Conservation (phyloP, 2,113 vertebrate genomes). For the Ptychochromis oligacanthus region DNA sequence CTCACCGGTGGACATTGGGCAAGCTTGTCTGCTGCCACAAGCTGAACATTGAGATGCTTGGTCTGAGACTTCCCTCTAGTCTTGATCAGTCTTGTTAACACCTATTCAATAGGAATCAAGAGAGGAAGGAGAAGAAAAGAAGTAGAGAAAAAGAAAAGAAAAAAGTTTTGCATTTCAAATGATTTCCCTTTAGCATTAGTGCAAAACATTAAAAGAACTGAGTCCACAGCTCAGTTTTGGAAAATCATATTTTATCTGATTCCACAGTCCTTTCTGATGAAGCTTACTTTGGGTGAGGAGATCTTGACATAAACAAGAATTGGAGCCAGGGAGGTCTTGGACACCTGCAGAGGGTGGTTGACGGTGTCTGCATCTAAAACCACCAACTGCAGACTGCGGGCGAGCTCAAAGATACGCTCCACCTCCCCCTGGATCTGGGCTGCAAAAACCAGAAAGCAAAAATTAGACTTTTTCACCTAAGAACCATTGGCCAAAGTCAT, state of each 20-base stretch:
- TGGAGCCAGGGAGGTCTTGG: conserved; percentile 95
- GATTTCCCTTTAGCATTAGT: neutral
- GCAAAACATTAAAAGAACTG: neutral
- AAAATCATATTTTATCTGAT: neutral
- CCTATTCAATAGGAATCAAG: conserved; percentile 75
- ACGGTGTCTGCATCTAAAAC: conserved; percentile 96
- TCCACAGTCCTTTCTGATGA: neutral
- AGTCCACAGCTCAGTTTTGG: neutral
- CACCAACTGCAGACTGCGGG: conserved; percentile 93
- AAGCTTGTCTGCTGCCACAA: conserved; percentile 98
- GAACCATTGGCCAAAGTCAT: neutral
- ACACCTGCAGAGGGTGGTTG: conserved; percentile 95
- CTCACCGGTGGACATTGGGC: conserved; percentile 95
- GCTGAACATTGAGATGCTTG: conserved; percentile 98
- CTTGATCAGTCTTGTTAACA: conserved; percentile 97
- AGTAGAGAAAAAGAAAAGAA: neutral
- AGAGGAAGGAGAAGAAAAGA: neutral
- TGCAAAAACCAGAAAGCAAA: conserved; percentile 66
- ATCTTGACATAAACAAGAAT: conserved; percentile 98
- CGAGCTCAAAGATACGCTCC: conserved; percentile 97
- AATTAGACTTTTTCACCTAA: neutral
- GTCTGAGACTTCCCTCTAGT: conserved; percentile 98
- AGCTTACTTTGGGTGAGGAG: conserved; percentile 92
- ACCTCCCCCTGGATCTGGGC: conserved; percentile 99
- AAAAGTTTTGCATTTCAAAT: neutral